These are phyloP conservation scores for Tachysurus vachellii DNA, from an alignment of 2,113 vertebrate genomes.

Conservation along the genomic window DNA sequence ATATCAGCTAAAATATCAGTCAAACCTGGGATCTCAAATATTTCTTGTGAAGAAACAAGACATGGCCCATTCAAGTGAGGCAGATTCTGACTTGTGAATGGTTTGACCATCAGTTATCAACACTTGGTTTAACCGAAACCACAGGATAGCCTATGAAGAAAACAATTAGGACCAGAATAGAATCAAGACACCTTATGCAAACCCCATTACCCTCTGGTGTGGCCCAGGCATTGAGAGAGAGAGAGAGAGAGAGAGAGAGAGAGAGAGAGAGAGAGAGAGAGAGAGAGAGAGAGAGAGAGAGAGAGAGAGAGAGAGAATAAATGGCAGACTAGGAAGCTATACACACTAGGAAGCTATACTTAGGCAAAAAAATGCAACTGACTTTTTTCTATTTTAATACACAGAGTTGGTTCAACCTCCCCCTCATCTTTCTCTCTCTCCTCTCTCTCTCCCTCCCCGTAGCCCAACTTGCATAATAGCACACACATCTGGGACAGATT, in stretches of 20 bases:
- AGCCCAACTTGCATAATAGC: constrained; percentile 16
- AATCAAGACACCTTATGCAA: too few relatives aligned
- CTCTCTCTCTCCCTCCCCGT: background rate
- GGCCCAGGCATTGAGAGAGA: too few relatives aligned
- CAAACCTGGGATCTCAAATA: background rate
- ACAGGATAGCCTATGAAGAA: background rate
- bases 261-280: background rate
- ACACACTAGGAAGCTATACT: background rate
- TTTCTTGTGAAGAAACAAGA: too few relatives aligned
- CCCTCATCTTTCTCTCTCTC: background rate
- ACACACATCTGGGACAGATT: constrained; percentile 57
- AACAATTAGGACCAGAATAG: background rate
- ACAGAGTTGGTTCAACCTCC: constrained; percentile 57
- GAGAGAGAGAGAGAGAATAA: background rate
- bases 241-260: too few relatives aligned
- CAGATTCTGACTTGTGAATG: background rate
- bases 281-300: background rate
- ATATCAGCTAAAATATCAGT: background rate
- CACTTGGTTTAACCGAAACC: background rate
- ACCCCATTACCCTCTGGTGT: too few relatives aligned
- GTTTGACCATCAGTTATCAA: background rate
- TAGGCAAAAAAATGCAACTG: background rate
- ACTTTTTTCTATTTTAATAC: constrained; percentile 6
- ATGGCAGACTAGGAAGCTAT: background rate
- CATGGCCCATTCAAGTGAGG: background rate